Base-by-base conservation (phyloP, 2,113 vertebrate genomes). In the Dromas ardeola region DNA sequence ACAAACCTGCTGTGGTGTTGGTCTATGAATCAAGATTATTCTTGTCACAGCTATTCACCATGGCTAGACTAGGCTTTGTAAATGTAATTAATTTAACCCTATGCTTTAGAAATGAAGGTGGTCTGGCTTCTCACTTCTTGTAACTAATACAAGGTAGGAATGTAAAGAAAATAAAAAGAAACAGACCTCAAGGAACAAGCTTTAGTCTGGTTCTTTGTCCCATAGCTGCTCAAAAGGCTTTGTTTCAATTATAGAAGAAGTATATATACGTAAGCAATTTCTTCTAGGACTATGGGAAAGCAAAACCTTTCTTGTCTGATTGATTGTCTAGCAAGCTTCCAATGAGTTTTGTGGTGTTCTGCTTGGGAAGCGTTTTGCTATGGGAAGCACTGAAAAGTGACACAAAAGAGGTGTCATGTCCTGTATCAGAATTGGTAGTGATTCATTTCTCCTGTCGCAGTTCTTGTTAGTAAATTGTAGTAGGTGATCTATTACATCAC, bases 101-200 rank as follows among this genome's bases (percentile, higher is more conserved):
- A 8, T 56, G 50, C 93, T 92, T 96, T 93, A 86, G 81, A 95
- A 96, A 94, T 62, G 5, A 77, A 81, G 83, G 87, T 95, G 71
- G 91, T 80, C 92, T 90, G 49, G 23, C 49, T 96, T 84, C 85
- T 69, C 58, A 91, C 90, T 96, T 91, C 77, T 71, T 80, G 56
- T 47, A 80, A 67, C 56, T 47, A 69, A 62, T 66, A 49, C 61
- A 62, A 86, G 84, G 47, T 36, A 72, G n/a, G 69, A 83, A 90
- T 52, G 52, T 27, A 66, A 70, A 56, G 76, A 82, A 56, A 83
- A 67, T 58, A 70, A 87, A 84, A 79, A 63, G 90, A 84, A 79
- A 63, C 22, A 70, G 69, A 40, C 38, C 15, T 59, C 2, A 1
- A 42, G n/a, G 52, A 90, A n/a, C 43, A 74, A 65, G 52, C 16